Base-by-base conservation (phyloP, 2,797 vertebrate species). In the Gambelia wislizenii region DNA sequence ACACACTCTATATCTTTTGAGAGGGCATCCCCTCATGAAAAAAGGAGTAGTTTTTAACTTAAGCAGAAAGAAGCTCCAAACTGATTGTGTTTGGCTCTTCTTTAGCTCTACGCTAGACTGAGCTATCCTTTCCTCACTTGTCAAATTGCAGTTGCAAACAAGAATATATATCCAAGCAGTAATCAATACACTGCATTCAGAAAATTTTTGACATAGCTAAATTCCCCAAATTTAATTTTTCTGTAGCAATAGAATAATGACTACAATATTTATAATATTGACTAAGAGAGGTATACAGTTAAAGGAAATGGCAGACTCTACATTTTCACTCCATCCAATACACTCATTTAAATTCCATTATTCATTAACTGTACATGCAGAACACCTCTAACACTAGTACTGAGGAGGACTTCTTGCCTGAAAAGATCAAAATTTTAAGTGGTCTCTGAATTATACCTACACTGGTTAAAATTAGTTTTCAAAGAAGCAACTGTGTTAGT, bases 331-430 rank as follows among this genome's bases (percentile, higher is more conserved):
- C 44, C 33, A 42, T 83, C 69, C 42, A 47, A n/a, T 72, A 4
- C 56, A 36, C 10, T 84, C 13, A n/a, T 39, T 86, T 86, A 74
- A 83, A 67, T 39, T 47, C 13, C 70, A 42, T 85, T 89, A 36
- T 80, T 85, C 20, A 36, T 81, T 59, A 77, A 59, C 27, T 69
- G 39, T 47, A 36, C 69, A n/a, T 9, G 47, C 16, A 78, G 49
- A 87, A 33, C 9, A 4, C 72, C 20, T 54, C 27, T 54, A 70
- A 61, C 27, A 61, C 39, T 9, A 16, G 39, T 18, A 9, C 16
- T 8, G 33, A 42, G 30, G 18, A 90, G 59, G 33, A 87, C 20
- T 56, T 33, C n/a, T 61, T 18, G 16, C 36, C 18, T 59, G 72
- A 20, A 59, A 78, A 87, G 6, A 70, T 83, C 64, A 76, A 78